These are phyloP conservation scores for Nothobranchius furzeri DNA, from an alignment of 2,113 vertebrate species.

Conservation along the genomic window DNA sequence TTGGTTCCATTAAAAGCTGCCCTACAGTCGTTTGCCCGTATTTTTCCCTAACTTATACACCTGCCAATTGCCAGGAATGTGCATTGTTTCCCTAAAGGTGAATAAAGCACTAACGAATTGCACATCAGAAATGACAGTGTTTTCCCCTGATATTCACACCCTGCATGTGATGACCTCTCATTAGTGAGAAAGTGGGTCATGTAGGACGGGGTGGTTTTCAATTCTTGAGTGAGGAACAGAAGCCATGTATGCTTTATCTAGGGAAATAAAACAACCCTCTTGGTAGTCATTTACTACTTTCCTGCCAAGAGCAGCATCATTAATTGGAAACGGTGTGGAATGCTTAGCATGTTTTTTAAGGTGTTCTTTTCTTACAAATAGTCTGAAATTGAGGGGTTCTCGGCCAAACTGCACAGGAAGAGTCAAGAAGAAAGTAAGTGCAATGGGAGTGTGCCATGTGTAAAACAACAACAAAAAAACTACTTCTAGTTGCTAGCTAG, in stretches of 20 bases:
- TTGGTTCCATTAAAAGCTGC: slow-evolving; percentile 77
- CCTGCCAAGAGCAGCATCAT: slow-evolving; percentile 75
- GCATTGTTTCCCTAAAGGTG: slow-evolving; percentile 65
- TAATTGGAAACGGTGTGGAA: slow-evolving; percentile 76
- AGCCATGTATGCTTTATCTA: slow-evolving; percentile 64
- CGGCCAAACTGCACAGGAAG: slow-evolving; percentile 57
- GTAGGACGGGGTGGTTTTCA: slow-evolving; percentile 66
- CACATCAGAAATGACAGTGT: slow-evolving; percentile 59
- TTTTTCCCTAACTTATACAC: slow-evolving; percentile 61
- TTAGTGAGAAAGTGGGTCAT: slow-evolving; percentile 72
- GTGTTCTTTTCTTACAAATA: slow-evolving; percentile 55
- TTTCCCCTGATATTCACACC: slow-evolving; percentile 54
- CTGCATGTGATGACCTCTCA: slow-evolving; percentile 70
- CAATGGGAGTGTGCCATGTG: slow-evolving; percentile 11
- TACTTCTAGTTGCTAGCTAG: slow-evolving; percentile 6
- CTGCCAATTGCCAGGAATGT: slow-evolving; percentile 63
- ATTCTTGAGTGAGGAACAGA: slow-evolving; percentile 57
- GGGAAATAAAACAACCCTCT: slow-evolving; percentile 73
- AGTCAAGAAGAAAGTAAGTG: slow-evolving; percentile 46
- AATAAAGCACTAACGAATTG: slow-evolving; percentile 66
- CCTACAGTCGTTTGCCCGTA: slow-evolving; percentile 69
- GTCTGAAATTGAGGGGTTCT: slow-evolving; percentile 52
- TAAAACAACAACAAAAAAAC: not conserved
- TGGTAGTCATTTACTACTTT: slow-evolving; percentile 69
- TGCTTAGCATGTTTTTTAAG: slow-evolving; percentile 58